Evolutionary conservation across 2,113 vertebrate species (phyloP), one percentile per base, ranked within the genome.

Genomic region (Theropithecus gelada): DNA sequence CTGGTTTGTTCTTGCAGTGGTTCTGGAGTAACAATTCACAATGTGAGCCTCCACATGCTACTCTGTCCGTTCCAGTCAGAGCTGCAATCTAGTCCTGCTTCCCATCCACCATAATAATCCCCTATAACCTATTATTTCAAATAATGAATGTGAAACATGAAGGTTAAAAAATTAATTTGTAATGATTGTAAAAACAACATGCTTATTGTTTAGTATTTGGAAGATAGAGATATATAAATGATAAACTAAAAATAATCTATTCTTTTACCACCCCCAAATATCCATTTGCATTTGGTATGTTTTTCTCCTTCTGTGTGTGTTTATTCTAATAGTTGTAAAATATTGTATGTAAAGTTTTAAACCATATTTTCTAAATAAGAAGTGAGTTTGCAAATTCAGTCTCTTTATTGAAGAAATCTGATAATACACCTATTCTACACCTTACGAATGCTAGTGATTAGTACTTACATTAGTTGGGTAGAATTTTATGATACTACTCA

Each of bases 341-440:
- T 79, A 88, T 73, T 73, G 7, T 91, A 55, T 59, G 13, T 4
- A 55, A 1, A 27, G 27, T 57, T 88, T 82, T 73, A 87, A 72
- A 35, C 48, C 35, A 83, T 83, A 32, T 80, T 95, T 96, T 85
- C 12, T 79, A 79, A 84, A 78, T 86, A 80, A 68, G 23, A 90
- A 96, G 5, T 85, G 45, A 38, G 7, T 64, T 87, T 87, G 72
- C 23, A 66, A 75, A 93, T 72, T 72, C 50, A 72, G 12, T 57
- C 68, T 88, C 20, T 93, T 81, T 13, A 78, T 30, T 87, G 18
- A 90, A 80, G 89, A 82, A 35, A 73, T 90, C 8, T 27, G 50
- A 79, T 68, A 40, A 20, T 16, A 55, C 13, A 27, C 16, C 2
- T 59, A 45, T 85, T 90, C 5, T 10, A 48, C 12, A 55, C 6